phyloP scores from a whole-genome alignment of 2,888 invertebrate species.

The Nemotelus nigrinus region DNA sequence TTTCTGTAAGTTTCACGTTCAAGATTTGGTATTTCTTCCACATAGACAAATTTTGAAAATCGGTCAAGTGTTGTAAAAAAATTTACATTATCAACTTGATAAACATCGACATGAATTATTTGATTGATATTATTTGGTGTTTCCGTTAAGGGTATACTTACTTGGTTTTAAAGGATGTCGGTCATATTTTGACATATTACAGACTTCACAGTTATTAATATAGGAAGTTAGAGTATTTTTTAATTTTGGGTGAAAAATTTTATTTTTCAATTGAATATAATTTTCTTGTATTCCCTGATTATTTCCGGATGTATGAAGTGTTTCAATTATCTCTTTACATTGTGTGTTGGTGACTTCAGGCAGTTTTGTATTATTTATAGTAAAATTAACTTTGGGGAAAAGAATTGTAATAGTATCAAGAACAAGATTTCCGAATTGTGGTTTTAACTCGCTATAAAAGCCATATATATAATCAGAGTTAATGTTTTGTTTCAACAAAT shows the following conservation, averaged over 20 bases:
- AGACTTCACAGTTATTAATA: too few relatives aligned
- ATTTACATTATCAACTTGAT: too few relatives aligned
- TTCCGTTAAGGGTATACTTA: too few relatives aligned
- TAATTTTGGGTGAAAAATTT: background rate
- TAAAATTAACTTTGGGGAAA: background rate
- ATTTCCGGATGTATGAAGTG: background rate
- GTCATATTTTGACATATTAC: too few relatives aligned
- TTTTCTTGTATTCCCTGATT: background rate
- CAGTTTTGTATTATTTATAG: background rate
- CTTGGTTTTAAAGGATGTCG: too few relatives aligned
- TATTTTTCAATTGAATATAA: background rate
- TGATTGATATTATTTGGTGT: too few relatives aligned
- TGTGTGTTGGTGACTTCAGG: background rate
- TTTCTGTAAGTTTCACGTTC: too few relatives aligned
- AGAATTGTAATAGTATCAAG: background rate
- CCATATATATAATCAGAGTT: background rate
- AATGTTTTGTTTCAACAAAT: background rate
- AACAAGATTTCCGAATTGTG: background rate
- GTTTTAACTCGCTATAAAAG: background rate
- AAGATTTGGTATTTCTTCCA: too few relatives aligned
- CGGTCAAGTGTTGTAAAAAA: too few relatives aligned
- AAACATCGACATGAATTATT: too few relatives aligned
- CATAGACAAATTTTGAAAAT: too few relatives aligned
- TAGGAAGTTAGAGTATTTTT: too few relatives aligned
- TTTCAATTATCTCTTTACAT: conserved; percentile 3